A percentile compares a stretch with the other conserved stretches of the same genome.
Conservation (phyloP, 2,113 vertebrate species). For the Solea solea region DNA sequence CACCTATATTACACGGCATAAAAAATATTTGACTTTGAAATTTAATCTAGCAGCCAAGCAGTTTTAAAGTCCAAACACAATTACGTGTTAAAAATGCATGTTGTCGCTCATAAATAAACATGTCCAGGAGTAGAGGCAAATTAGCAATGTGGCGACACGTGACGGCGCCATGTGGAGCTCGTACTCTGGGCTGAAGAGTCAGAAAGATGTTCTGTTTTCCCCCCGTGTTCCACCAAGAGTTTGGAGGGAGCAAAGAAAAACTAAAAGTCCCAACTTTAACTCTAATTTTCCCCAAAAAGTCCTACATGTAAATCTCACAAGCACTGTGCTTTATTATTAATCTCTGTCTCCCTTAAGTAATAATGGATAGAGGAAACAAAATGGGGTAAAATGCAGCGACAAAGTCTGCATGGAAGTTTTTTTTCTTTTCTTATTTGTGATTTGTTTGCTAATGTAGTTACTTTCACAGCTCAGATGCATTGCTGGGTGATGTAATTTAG, state of each 20-base stretch:
- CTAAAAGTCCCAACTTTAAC: not conserved
- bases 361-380: not conserved
- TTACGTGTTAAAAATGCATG: constrained; percentile 91
- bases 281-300: constrained; percentile 5
- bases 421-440: not conserved
- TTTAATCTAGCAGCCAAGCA: constrained; percentile 89
- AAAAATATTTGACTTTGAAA: constrained; percentile 91
- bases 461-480: constrained; percentile 11
- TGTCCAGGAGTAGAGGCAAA: constrained; percentile 83
- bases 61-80: constrained; percentile 89
- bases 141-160: constrained; percentile 85
- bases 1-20: constrained; percentile 6
- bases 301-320: constrained; percentile 19
- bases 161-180: constrained; percentile 69
- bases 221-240: not conserved
- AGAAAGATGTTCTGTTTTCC: constrained; percentile 25
- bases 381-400: not conserved
- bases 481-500: constrained; percentile 23
- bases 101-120: constrained; percentile 92
- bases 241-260: not conserved
- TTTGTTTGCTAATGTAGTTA: constrained; percentile 33
- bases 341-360: not conserved
- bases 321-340: not conserved
- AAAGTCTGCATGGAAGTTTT: not conserved
- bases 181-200: constrained; percentile 78